phyloP scores from a whole-genome alignment of 2,113 vertebrate species.

The Microcebus tavaratra region DNA sequence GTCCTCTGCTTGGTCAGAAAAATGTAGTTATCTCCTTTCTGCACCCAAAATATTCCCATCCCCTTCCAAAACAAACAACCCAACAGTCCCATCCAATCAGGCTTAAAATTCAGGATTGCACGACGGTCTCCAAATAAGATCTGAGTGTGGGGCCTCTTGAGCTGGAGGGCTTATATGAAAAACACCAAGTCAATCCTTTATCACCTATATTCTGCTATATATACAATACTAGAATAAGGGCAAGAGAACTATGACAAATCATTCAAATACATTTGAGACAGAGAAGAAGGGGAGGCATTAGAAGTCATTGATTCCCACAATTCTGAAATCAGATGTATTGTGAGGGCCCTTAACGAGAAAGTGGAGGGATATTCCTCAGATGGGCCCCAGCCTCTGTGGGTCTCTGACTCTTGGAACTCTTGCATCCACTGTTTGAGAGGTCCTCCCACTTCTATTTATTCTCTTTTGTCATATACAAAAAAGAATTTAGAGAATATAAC shows the following conservation, averaged over 20 bases:
- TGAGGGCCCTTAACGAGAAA: neutral
- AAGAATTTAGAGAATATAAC: neutral
- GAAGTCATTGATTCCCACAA: neutral
- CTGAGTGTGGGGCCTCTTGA: neutral
- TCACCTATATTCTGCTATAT: neutral
- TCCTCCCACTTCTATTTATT: neutral
- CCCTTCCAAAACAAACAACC: neutral
- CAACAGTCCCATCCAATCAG: neutral
- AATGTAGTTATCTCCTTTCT: neutral
- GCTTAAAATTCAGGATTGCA: neutral
- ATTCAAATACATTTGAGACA: neutral
- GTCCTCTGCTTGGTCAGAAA: neutral
- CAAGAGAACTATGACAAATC: neutral
- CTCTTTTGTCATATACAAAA: neutral
- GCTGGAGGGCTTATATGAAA: neutral
- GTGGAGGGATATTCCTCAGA: neutral
- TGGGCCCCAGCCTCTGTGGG: neutral
- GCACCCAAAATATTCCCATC: neutral
- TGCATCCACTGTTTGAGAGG: neutral
- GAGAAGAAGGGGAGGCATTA: neutral
- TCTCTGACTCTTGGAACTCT: neutral
- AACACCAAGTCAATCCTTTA: neutral
- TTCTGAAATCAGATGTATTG: neutral
- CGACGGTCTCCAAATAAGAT: neutral
- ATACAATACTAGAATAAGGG: neutral